Evolutionary conservation across 2,888 invertebrate genomes (phyloP).

Genomic region (Prosapia bicincta): DNA sequence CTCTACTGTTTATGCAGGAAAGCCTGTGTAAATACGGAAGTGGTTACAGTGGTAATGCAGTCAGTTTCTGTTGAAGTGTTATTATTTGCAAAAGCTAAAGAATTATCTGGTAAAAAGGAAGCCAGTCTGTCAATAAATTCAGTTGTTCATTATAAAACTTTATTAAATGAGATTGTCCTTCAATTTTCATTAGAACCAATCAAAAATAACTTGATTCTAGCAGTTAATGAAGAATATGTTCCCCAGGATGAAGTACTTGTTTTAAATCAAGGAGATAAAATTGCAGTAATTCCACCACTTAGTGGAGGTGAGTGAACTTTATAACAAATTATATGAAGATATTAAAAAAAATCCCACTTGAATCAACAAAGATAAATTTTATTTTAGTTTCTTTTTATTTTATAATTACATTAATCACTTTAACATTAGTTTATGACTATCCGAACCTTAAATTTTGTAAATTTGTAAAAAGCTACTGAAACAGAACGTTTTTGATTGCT

Average conservation of each 20-base stretch:
- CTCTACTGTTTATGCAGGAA: no score
- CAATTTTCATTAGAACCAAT: slow-evolving; percentile 64
- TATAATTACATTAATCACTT: no score
- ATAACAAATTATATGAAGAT: no score
- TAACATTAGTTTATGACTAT: no score
- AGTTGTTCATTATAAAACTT: slow-evolving; percentile 52
- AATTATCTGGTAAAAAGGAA: slow-evolving; percentile 66
- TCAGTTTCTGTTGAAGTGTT: slow-evolving; percentile 58
- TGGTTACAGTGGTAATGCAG: background rate
- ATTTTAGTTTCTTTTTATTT: no score
- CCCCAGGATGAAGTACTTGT: slow-evolving; percentile 47
- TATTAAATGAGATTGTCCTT: slow-evolving; percentile 59
- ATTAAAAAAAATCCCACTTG: no score
- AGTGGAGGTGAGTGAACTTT: background rate
- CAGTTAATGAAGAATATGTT: slow-evolving; percentile 80
- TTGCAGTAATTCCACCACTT: background rate
- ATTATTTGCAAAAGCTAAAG: slow-evolving; percentile 89
- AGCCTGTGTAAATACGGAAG: no score
- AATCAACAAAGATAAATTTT: no score
- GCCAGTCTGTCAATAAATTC: slow-evolving; percentile 52
- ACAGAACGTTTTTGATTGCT: no score
- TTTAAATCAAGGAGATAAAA: background rate
- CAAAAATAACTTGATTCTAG: slow-evolving; percentile 67
- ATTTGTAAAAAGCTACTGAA: no score
- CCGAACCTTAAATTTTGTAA: no score